Evolutionary conservation across 64 coral and sea anemone species (phyloP).

Genomic region (Exaiptasia diaphana): DNA sequence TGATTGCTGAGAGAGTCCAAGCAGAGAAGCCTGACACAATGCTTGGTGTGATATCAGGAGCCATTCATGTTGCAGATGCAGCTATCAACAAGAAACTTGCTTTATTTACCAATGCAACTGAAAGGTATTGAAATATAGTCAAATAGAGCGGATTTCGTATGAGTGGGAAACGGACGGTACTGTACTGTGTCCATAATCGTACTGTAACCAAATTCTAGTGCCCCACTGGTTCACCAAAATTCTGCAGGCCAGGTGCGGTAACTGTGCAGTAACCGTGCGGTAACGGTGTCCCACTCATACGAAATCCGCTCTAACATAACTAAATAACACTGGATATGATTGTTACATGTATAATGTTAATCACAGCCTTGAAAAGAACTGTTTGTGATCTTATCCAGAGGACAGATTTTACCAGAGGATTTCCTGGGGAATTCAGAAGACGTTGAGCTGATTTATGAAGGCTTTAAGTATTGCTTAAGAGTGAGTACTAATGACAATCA

Average conservation of each 20-base stretch:
- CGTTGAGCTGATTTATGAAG: conserved; percentile 93
- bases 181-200: too few species aligned
- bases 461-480: conserved; percentile 76
- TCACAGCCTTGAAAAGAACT: too few species aligned
- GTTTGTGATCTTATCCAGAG: conserved; percentile 64
- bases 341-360: too few species aligned
- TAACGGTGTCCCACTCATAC: too few species aligned
- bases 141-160: too few species aligned
- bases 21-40: conserved; percentile 91
- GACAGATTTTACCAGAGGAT: conserved; percentile 81
- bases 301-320: too few species aligned
- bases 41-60: conserved; percentile 84
- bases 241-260: too few species aligned
- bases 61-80: conserved; percentile 88
- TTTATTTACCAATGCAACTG: conserved; percentile 79
- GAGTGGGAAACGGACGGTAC: too few species aligned
- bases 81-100: conserved; percentile 75
- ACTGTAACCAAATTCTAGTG: too few species aligned
- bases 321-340: too few species aligned
- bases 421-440: conserved; percentile 69
- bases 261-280: too few species aligned
- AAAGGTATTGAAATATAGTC: conserved; percentile 81
- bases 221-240: too few species aligned
- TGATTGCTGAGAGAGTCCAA: conserved; percentile 89
- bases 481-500: not conserved